Conservation (phyloP, 1,140 invertebrate species). For the Ceratosolen fusciceps region DNA sequence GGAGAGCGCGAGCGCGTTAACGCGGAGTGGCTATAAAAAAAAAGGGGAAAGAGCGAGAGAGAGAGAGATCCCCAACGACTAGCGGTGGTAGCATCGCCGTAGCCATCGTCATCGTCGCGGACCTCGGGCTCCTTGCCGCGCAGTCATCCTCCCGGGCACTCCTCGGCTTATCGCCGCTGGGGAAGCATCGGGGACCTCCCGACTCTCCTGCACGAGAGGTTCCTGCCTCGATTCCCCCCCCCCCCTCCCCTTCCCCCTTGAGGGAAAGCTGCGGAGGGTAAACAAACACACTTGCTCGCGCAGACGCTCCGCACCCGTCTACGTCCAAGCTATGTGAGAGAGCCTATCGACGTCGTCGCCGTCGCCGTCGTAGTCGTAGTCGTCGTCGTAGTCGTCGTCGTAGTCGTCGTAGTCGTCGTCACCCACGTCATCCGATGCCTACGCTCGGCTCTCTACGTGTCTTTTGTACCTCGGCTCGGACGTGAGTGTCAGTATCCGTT, state of each 20-base stretch:
- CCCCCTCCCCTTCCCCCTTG: no score
- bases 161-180: neutral
- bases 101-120: neutral
- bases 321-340: neutral
- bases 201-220: neutral
- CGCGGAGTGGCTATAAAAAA: slow-evolving; percentile 1
- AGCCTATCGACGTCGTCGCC: neutral
- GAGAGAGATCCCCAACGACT: neutral
- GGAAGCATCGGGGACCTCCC: neutral
- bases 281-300: slow-evolving; percentile 38
- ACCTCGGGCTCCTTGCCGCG: neutral
- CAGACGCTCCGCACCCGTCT: slow-evolving; percentile 14
- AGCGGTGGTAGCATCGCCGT: slow-evolving; percentile 20
- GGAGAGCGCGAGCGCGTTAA: neutral
- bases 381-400: neutral
- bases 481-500: neutral
- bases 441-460: neutral
- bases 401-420: slow-evolving; percentile 9
- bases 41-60: no score
- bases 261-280: slow-evolving; percentile 17
- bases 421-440: slow-evolving; percentile 17
- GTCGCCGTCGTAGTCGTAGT: no score
- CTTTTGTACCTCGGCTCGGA: neutral
- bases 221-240: no score
- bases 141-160: neutral